phyloP scores from a whole-genome alignment of 2,113 vertebrate species.

The Pleuronectes platessa region DNA sequence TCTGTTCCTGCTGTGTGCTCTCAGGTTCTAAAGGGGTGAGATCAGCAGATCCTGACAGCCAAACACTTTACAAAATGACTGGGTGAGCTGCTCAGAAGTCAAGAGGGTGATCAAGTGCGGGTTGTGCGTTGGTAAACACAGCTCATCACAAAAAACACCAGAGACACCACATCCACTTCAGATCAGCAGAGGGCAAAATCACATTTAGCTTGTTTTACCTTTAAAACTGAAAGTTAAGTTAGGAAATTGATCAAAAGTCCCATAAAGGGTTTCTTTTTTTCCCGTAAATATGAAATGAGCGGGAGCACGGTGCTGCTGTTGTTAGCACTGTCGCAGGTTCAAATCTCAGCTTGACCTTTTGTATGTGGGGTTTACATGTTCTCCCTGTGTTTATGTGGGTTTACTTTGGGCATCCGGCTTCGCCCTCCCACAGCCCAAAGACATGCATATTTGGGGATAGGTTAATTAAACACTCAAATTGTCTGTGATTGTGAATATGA shows the following conservation, averaged over 20 bases:
- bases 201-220: neutral
- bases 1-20: slow-evolving; percentile 47
- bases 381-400: too few relatives aligned
- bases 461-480: too few relatives aligned
- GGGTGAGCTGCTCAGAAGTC: slow-evolving; percentile 34
- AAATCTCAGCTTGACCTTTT: too few relatives aligned
- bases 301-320: too few relatives aligned
- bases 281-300: neutral
- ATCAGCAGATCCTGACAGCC: slow-evolving; percentile 56
- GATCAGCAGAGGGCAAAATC: neutral
- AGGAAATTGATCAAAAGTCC: neutral
- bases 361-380: too few relatives aligned
- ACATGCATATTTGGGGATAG: too few relatives aligned
- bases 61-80: slow-evolving; percentile 23
- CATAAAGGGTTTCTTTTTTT: neutral
- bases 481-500: too few relatives aligned
- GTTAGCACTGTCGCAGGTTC: too few relatives aligned
- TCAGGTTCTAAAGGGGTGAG: slow-evolving; percentile 33
- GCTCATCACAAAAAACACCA: slow-evolving; percentile 19
- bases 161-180: neutral
- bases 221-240: slow-evolving; percentile 9
- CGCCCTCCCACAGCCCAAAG: too few relatives aligned
- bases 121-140: slow-evolving; percentile 9
- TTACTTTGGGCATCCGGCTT: too few relatives aligned
- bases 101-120: slow-evolving; percentile 12